Evolutionary conservation across 2,888 invertebrate species (phyloP).

Genomic region (Zaprionus bogoriensis): DNA sequence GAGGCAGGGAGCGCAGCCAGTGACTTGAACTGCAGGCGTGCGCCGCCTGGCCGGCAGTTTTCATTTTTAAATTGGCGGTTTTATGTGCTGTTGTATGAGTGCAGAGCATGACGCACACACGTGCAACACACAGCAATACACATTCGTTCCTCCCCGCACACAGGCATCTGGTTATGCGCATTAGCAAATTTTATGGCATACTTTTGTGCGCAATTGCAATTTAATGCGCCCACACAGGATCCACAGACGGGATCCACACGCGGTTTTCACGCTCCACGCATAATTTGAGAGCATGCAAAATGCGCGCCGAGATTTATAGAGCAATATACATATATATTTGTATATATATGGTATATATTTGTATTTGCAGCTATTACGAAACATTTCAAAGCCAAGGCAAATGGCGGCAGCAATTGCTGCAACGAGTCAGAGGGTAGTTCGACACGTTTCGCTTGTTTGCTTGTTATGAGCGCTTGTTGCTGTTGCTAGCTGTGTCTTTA

Average conservation of each 20-base stretch:
- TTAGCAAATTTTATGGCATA: slow-evolving; percentile 79
- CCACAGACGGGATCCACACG: slow-evolving; percentile 79
- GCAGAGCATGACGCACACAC: slow-evolving; percentile 39
- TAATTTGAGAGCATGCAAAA: slow-evolving; percentile 58
- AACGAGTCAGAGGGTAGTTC: no score
- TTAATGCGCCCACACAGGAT: slow-evolving; percentile 64
- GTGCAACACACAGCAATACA: slow-evolving; percentile 9
- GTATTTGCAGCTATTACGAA: no score
- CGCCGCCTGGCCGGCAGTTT: slow-evolving; percentile 67
- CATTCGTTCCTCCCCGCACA: neutral
- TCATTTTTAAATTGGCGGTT: slow-evolving; percentile 79
- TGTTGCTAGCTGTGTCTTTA: slow-evolving; percentile 3
- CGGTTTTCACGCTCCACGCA: slow-evolving; percentile 73
- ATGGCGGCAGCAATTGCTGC: neutral
- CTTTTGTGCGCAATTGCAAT: slow-evolving; percentile 78
- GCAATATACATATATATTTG: neutral
- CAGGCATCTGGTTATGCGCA: slow-evolving; percentile 55
- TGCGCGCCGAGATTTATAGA: slow-evolving; percentile 60
- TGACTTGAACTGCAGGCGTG: neutral
- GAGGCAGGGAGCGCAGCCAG: slow-evolving; percentile 1
- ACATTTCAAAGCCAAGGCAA: no score
- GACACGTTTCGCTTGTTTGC: slow-evolving; percentile 44
- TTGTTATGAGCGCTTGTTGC: neutral
- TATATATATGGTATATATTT: slow-evolving; percentile 33
- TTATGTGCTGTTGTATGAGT: slow-evolving; percentile 67